phyloP scores from a whole-genome alignment of 1,140 invertebrate species.

The Spodoptera litura region DNA sequence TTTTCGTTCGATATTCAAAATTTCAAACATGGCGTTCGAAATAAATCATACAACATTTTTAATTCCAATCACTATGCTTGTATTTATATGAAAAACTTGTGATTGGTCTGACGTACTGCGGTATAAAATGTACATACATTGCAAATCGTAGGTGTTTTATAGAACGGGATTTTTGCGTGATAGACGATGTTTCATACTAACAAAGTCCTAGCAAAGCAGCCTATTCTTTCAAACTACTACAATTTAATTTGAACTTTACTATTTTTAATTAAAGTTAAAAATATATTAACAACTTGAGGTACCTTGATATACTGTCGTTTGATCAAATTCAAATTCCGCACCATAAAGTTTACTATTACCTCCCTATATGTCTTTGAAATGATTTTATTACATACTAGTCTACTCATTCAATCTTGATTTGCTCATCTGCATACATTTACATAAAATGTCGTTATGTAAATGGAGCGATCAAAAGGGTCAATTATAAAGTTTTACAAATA shows the following conservation, averaged over 20 bases:
- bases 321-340: slow-evolving; percentile 8
- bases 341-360: slow-evolving; percentile 10
- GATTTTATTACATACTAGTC: slow-evolving; percentile 6
- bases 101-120: neutral
- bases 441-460: slow-evolving; percentile 7
- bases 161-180: neutral
- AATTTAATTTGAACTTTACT: too few relatives aligned
- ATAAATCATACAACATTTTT: slow-evolving; percentile 27
- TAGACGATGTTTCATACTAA: too few relatives aligned
- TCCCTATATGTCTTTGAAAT: neutral
- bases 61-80: slow-evolving; percentile 20
- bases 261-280: neutral
- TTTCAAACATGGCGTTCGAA: neutral
- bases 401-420: neutral
- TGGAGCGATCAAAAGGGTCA: neutral
- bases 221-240: too few relatives aligned
- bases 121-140: slow-evolving; percentile 10
- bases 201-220: too few relatives aligned
- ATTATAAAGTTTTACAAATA: slow-evolving; percentile 13
- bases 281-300: slow-evolving; percentile 80
- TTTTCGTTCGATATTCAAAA: slow-evolving; percentile 6
- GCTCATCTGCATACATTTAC: slow-evolving; percentile 14
- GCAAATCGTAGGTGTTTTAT: neutral
- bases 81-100: neutral
- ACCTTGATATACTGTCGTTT: slow-evolving; percentile 89